These are phyloP conservation scores for Paragorgia papillata DNA, from an alignment of 92 coral and sea anemone species.

Conservation along the genomic window DNA sequence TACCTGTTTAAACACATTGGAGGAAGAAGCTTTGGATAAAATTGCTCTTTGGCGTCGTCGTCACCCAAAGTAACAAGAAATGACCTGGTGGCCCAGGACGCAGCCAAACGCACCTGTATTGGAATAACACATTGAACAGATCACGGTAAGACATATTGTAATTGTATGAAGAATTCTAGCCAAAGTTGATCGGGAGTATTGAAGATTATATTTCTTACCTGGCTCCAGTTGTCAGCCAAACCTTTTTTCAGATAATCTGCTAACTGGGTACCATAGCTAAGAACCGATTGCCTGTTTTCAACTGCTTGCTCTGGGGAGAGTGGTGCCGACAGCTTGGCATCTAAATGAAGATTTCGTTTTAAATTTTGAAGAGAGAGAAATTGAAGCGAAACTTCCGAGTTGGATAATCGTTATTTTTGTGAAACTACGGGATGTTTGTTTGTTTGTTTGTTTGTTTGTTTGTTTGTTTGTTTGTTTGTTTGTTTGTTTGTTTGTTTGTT, in stretches of 20 bases:
- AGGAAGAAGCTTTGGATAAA: slow-evolving; percentile 84
- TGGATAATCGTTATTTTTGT: no score
- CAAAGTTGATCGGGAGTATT: no score
- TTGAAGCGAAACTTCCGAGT: background rate
- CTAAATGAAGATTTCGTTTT: background rate
- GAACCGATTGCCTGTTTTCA: slow-evolving; percentile 38
- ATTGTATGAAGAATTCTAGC: no score
- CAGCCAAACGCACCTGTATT: slow-evolving; percentile 84
- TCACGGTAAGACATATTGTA: no score
- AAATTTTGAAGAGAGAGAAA: background rate
- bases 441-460: no score
- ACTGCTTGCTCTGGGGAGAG: slow-evolving; percentile 34
- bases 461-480: no score
- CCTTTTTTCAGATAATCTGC: slow-evolving; percentile 87
- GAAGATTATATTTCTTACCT: slow-evolving; percentile 75
- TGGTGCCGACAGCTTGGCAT: background rate
- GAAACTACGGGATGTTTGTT: no score
- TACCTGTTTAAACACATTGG: slow-evolving; percentile 99
- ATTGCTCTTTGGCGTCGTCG: slow-evolving; percentile 75
- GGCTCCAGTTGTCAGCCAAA: slow-evolving; percentile 98
- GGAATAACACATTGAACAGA: slow-evolving; percentile 4
- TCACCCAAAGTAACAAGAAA: slow-evolving; percentile 86
- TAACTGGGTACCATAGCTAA: slow-evolving; percentile 66
- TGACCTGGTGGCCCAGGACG: slow-evolving; percentile 91
- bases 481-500: no score